phyloP scores from a whole-genome alignment of 2,888 invertebrate species.

The Oxyteleia sp. region DNA sequence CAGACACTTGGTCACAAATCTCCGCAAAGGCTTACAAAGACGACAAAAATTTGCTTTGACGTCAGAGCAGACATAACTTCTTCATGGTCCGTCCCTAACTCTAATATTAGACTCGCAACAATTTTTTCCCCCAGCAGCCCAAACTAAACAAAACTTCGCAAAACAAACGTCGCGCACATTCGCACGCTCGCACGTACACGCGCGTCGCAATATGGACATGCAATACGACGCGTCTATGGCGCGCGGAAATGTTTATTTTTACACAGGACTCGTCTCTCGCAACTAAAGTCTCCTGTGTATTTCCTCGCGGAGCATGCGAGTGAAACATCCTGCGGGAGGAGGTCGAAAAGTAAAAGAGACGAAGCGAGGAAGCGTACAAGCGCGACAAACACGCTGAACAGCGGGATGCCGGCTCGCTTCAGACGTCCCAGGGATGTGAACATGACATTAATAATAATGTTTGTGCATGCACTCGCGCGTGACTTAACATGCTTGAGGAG shows the following conservation, averaged over 20 bases:
- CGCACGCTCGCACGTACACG: no score
- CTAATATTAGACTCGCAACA: no score
- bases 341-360: conserved; percentile 37
- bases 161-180: no score
- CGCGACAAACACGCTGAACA: conserved; percentile 21
- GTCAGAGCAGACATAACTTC: no score
- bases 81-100: no score
- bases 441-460: conserved; percentile 69
- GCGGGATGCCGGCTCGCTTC: conserved; percentile 18
- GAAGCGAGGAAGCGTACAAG: conserved; percentile 14
- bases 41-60: no score
- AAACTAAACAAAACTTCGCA: no score
- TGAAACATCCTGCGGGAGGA: conserved; percentile 52
- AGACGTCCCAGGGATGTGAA: conserved; percentile 54
- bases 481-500: conserved; percentile 65
- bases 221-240: not conserved
- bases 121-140: no score
- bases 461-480: conserved; percentile 67
- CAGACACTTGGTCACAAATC: no score
- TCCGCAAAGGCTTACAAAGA: no score
- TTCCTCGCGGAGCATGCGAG: conserved; percentile 12
- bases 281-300: conserved; percentile 52
- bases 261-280: conserved; percentile 7
- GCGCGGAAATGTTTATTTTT: conserved; percentile 50
- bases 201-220: no score